These are phyloP conservation scores for Talpa occidentalis DNA, from an alignment of 2,113 vertebrate genomes.

Conservation along the genomic window DNA sequence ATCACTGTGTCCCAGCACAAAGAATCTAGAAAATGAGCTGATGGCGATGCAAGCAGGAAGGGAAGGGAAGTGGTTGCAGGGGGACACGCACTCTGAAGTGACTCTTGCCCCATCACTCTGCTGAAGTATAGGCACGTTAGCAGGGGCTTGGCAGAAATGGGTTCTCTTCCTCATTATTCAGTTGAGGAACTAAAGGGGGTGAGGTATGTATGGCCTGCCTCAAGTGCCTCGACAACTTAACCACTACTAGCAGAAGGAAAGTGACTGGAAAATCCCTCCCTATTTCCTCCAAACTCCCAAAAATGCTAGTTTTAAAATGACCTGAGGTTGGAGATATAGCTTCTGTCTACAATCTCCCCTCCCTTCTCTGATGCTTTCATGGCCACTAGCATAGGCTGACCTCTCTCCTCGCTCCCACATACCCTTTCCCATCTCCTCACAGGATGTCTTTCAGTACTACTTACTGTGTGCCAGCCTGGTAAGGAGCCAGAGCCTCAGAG, in stretches of 20 bases:
- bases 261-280: background rate
- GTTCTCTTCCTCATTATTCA: background rate
- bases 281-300: background rate
- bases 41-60: background rate
- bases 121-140: background rate
- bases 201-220: background rate
- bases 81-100: background rate
- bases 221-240: background rate
- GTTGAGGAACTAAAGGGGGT: background rate
- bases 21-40: background rate
- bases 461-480: background rate
- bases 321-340: background rate
- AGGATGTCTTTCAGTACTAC: background rate
- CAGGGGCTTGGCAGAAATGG: background rate
- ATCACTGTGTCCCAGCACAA: background rate
- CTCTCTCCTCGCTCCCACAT: too few species aligned
- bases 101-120: background rate
- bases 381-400: background rate
- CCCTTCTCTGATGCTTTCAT: background rate
- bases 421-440: background rate
- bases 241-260: background rate
- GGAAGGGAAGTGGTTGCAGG: background rate
- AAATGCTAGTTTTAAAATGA: background rate
- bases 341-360: background rate
- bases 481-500: background rate